Base-by-base conservation (phyloP, 1,140 invertebrate genomes). In the Trigoniulus corallinus region DNA sequence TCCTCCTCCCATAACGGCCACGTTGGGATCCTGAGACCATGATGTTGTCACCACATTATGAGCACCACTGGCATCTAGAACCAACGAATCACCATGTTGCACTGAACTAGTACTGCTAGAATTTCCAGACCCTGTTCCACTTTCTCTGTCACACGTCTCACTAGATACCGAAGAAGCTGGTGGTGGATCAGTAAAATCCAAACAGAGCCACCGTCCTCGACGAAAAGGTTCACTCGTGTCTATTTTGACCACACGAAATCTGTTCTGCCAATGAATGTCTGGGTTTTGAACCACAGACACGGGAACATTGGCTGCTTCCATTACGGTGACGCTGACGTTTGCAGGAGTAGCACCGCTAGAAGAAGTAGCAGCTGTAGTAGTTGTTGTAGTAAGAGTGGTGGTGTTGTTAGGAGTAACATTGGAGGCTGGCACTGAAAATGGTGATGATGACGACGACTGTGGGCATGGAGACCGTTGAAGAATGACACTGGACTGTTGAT, bases 171-270 rank as follows among this genome's bases (percentile, higher is more conserved):
- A 20, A 10, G 18, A 7, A 44, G 18, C 4, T 7, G 48, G 74
- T 75, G 49, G 81, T 79, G 62, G 83, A 71, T 95, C 88, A 60
- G 89, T 72, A 69, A 91, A 95, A 67, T 96, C 91, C 79, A 91
- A 87, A 68, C 89, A 95, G 58, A 82, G 81, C 92, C 92, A 96
- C 60, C 91, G 71, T 23, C 92, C 92, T 39, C 91, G 75, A 57
- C 84, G 82, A 61, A 94, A 93, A 2, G 91, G 91, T 66, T 95
- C 88, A 22, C 86, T 85, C 63, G 84, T 92, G 66, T 91, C 88
- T 53, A 95, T 89, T 74, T 94, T 95, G 22, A 96, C 89, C 57
- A 95, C 88, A 74, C 91, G 91, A 67, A 96, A 96, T 54, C 88
- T 56, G 54, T 63, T 62, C 46, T 65, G 60, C 62, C 62, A 64